These are phyloP conservation scores for Epinephelus malabaricus DNA, from an alignment of 2,797 vertebrate species.

Conservation along the genomic window DNA sequence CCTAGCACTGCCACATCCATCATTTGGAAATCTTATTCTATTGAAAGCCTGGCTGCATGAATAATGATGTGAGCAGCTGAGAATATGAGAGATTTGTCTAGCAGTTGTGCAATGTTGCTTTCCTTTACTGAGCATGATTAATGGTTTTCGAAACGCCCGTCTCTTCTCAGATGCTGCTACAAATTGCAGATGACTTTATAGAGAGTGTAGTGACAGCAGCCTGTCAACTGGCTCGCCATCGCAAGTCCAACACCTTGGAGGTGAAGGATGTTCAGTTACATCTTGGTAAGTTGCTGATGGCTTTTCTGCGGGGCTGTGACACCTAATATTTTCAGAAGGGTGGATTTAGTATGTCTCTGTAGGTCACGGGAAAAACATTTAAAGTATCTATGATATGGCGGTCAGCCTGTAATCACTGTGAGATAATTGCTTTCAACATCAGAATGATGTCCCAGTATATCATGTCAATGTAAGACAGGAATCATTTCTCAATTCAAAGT, in stretches of 20 bases:
- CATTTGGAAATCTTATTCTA: slow-evolving; percentile 30
- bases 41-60: slow-evolving; percentile 32
- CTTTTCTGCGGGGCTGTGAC: background rate
- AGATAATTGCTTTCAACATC: background rate
- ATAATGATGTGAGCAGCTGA: slow-evolving; percentile 28
- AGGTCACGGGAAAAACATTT: background rate
- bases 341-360: background rate
- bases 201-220: slow-evolving; percentile 98
- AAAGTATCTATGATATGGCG: background rate
- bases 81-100: slow-evolving; percentile 12
- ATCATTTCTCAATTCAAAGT: background rate
- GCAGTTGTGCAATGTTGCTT: background rate
- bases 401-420: background rate
- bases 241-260: slow-evolving; percentile 97
- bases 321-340: background rate
- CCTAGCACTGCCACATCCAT: slow-evolving; percentile 29
- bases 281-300: slow-evolving; percentile 87
- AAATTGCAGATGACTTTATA: slow-evolving; percentile 98
- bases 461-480: background rate
- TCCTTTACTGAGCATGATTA: background rate
- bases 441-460: background rate
- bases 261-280: slow-evolving; percentile 98
- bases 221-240: slow-evolving; percentile 96
- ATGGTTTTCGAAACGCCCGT: slow-evolving; percentile 16
- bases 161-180: slow-evolving; percentile 93